These are phyloP conservation scores for Iphiclides podalirius DNA, from an alignment of 2,888 invertebrate genomes.

Conservation along the genomic window DNA sequence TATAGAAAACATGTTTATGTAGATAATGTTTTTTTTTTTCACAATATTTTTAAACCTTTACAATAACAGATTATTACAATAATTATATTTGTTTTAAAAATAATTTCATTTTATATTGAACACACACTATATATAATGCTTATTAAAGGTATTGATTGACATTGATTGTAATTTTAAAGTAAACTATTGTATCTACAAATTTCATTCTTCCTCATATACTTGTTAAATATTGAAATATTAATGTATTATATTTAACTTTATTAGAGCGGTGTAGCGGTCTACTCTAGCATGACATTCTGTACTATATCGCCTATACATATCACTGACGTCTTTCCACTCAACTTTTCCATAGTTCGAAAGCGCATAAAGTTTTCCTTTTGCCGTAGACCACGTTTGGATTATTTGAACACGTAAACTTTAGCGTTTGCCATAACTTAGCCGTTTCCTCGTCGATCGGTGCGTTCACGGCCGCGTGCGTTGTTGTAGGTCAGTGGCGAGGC, in stretches of 20 bases:
- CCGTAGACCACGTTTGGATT: conserved; percentile 14
- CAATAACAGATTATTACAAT: background rate
- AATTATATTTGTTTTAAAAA: background rate
- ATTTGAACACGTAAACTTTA: conserved; percentile 15
- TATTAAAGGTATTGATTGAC: conserved; percentile 5
- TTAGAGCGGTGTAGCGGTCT: conserved; percentile 11
- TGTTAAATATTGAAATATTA: too few relatives aligned
- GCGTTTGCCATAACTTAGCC: too few relatives aligned
- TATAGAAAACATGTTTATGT: background rate
- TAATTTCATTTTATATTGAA: background rate
- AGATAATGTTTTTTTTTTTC: background rate
- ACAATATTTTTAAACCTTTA: background rate
- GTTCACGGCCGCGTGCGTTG: conserved; percentile 33
- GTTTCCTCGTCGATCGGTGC: background rate
- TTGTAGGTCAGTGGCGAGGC: conserved; percentile 91
- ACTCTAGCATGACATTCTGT: conserved; percentile 9
- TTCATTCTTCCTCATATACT: too few relatives aligned
- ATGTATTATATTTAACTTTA: too few relatives aligned
- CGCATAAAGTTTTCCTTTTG: conserved; percentile 4
- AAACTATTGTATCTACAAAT: background rate
- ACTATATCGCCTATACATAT: background rate
- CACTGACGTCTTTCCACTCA: background rate
- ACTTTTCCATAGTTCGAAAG: background rate
- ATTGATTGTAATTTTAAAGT: background rate
- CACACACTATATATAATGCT: background rate